phyloP scores from a whole-genome alignment of 2,113 vertebrate genomes.

The Halichoerus grypus region DNA sequence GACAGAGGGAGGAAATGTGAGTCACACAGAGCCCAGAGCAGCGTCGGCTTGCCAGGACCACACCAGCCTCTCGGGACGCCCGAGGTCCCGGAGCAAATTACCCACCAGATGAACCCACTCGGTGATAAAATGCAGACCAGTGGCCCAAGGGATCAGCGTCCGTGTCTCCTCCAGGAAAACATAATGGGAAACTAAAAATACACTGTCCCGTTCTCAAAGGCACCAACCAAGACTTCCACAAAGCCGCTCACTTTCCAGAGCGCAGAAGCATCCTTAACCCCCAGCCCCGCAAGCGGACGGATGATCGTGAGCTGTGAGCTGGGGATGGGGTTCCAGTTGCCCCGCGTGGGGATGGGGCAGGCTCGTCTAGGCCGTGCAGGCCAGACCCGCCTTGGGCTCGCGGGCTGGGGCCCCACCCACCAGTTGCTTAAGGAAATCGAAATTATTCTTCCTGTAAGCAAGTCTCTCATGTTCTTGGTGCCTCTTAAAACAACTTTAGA shows the following conservation, averaged over 20 bases:
- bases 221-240: not conserved
- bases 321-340: not conserved
- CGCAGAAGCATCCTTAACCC: slow-evolving; percentile 28
- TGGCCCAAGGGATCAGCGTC: not conserved
- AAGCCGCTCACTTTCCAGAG: not conserved
- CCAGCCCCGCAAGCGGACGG: not conserved
- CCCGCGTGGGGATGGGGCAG: not conserved
- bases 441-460: not conserved
- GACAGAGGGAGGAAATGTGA: slow-evolving; percentile 65
- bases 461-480: slow-evolving; percentile 58
- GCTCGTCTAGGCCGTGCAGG: rapidly evolving
- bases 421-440: not conserved
- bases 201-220: rapidly evolving
- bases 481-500: not conserved
- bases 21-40: slow-evolving; percentile 63
- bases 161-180: not conserved
- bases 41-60: slow-evolving; percentile 34
- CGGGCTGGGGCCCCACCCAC: not conserved
- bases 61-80: slow-evolving; percentile 60
- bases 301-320: not conserved
- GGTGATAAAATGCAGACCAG: not conserved
- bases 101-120: slow-evolving; percentile 75
- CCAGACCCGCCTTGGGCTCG: rapidly evolving
- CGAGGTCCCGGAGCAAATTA: slow-evolving; percentile 30
- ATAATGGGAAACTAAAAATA: not conserved